Evolutionary conservation across 2,113 vertebrate genomes (phyloP).

Genomic region (Channa argus): DNA sequence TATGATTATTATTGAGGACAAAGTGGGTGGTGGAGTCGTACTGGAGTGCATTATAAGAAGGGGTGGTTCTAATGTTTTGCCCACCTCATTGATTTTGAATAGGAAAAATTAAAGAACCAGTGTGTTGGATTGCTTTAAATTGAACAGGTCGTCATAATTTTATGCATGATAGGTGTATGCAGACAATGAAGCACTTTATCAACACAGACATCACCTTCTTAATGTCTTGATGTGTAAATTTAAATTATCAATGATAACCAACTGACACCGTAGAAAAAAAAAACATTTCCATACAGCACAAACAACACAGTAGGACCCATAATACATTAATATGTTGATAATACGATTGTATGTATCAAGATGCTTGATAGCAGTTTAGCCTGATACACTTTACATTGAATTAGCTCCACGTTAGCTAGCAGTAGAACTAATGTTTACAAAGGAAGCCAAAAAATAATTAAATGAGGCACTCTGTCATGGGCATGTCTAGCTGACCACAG

Average conservation of each 20-base stretch:
- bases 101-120: no score
- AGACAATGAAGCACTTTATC: neutral
- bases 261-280: neutral
- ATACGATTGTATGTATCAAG: no score
- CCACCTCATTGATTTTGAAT: no score
- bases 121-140: no score
- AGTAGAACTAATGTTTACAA: neutral
- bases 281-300: neutral
- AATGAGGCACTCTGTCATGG: neutral
- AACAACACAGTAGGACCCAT: neutral
- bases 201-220: neutral
- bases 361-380: no score
- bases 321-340: no score
- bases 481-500: fast-evolving
- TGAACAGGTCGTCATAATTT: no score
- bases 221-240: neutral
- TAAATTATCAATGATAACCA: neutral
- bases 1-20: no score
- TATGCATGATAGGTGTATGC: no score
- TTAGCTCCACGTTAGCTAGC: constrained; percentile 16
- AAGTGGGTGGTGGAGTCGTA: no score
- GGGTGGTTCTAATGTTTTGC: no score
- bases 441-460: neutral
- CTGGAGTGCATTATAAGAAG: no score
- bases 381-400: neutral